phyloP scores from a whole-genome alignment of 2,888 invertebrate species.

The Noctua pronuba region DNA sequence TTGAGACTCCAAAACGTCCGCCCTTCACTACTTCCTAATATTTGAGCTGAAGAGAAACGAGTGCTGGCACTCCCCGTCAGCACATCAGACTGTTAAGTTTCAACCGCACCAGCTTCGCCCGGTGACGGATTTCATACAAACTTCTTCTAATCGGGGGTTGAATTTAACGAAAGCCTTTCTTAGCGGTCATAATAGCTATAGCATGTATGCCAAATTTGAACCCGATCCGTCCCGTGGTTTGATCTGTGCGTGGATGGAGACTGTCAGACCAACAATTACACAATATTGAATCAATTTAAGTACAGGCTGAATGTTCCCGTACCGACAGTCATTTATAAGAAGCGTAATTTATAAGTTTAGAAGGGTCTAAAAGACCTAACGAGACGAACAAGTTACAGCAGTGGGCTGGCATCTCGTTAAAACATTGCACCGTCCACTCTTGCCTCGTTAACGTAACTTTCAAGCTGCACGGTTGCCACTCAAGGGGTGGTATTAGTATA shows the following conservation, averaged over 20 bases:
- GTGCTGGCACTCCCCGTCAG: not conserved
- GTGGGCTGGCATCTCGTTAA: conserved; percentile 1
- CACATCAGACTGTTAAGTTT: not conserved
- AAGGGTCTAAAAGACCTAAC: not conserved
- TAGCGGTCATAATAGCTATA: not conserved
- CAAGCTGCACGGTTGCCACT: not conserved
- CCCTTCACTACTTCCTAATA: not conserved
- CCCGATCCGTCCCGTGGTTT: not conserved
- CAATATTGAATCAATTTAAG: not conserved
- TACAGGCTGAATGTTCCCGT: not conserved
- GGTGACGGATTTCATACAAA: not conserved
- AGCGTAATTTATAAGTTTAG: too few relatives aligned
- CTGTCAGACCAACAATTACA: not conserved
- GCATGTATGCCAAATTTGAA: not conserved
- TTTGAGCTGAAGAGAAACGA: not conserved
- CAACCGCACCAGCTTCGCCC: not conserved
- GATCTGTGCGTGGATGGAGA: not conserved
- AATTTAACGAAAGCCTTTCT: not conserved
- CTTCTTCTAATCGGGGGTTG: not conserved
- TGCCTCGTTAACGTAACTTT: not conserved
- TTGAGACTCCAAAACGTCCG: not conserved
- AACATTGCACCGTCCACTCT: not conserved
- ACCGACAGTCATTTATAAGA: not conserved
- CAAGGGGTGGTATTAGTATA: not conserved
- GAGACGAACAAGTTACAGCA: not conserved